These are phyloP conservation scores for Hypomecis atomaria DNA, from an alignment of 2,888 invertebrate species.

Conservation along the genomic window DNA sequence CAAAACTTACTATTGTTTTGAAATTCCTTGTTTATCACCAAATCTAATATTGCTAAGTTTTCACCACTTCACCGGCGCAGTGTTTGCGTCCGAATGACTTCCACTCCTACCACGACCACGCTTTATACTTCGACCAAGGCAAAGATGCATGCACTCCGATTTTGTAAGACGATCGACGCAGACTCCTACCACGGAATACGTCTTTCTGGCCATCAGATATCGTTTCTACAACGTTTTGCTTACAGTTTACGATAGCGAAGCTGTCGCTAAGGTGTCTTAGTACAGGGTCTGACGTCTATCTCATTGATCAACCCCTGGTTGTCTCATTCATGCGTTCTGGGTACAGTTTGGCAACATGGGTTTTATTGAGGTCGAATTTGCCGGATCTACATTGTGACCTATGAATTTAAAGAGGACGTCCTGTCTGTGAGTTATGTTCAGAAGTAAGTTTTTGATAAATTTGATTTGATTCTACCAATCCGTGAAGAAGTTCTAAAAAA, in stretches of 20 bases:
- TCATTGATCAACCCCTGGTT: conserved; percentile 80
- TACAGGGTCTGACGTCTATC: conserved; percentile 72
- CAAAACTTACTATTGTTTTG: conserved; percentile 68
- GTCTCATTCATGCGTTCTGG: conserved; percentile 70
- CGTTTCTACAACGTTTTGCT: conserved; percentile 41
- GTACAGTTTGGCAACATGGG: conserved; percentile 75
- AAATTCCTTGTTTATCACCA: conserved; percentile 68
- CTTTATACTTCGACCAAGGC: conserved; percentile 81
- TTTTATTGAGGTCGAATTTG: conserved; percentile 69
- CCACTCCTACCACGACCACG: conserved; percentile 71
- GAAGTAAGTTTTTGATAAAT: no score
- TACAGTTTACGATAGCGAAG: conserved; percentile 34
- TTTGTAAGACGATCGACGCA: conserved; percentile 79
- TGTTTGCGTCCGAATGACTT: conserved; percentile 80
- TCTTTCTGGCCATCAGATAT: conserved; percentile 36
- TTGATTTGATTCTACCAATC: no score
- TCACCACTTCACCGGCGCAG: conserved; percentile 76
- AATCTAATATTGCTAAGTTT: conserved; percentile 54
- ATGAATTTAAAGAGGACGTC: conserved; percentile 37
- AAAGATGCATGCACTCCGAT: conserved; percentile 78
- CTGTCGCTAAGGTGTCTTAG: conserved; percentile 50
- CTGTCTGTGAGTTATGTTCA: conserved; percentile 6
- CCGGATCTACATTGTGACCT: conserved; percentile 64
- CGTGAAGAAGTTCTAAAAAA: no score
- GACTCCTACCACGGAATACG: conserved; percentile 68